A percentile compares a stretch with the other conserved stretches of the same genome.
Conservation (phyloP, 92 coral and sea anemone genomes). For the Phenganax stokvisi region DNA sequence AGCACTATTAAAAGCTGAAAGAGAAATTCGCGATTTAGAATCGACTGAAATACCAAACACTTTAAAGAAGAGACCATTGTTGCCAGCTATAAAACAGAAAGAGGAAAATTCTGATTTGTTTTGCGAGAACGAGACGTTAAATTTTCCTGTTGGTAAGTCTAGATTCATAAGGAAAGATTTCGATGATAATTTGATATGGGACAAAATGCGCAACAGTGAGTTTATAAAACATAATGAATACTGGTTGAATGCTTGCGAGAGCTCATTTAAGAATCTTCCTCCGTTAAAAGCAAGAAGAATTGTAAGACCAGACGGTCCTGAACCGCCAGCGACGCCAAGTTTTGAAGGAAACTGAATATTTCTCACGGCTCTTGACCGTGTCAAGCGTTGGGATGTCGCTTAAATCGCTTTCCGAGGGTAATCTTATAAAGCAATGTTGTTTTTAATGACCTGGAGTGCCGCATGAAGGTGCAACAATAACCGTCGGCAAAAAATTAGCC, state of each 20-base stretch:
- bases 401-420: not conserved
- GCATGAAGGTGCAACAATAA: no score
- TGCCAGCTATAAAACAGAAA: conserved; percentile 20
- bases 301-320: conserved; percentile 19
- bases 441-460: no score
- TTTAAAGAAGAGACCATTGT: conserved; percentile 12
- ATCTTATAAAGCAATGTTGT: not conserved
- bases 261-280: conserved; percentile 17
- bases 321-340: conserved; percentile 18
- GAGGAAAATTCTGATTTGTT: not conserved
- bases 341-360: conserved; percentile 1
- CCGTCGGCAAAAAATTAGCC: no score
- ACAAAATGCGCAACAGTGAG: not conserved
- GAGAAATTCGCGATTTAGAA: conserved; percentile 40
- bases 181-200: conserved; percentile 20
- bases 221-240: conserved; percentile 6
- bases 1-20: conserved; percentile 73
- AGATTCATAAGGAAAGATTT: conserved; percentile 34
- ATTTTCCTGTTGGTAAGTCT: not conserved
- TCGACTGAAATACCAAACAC: conserved; percentile 27
- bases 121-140: conserved; percentile 13
- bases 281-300: conserved; percentile 24
- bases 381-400: not conserved
- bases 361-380: conserved; percentile 10
- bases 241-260: not conserved